These are phyloP conservation scores for Euura lappo DNA, from an alignment of 1,140 invertebrate species.

Conservation along the genomic window DNA sequence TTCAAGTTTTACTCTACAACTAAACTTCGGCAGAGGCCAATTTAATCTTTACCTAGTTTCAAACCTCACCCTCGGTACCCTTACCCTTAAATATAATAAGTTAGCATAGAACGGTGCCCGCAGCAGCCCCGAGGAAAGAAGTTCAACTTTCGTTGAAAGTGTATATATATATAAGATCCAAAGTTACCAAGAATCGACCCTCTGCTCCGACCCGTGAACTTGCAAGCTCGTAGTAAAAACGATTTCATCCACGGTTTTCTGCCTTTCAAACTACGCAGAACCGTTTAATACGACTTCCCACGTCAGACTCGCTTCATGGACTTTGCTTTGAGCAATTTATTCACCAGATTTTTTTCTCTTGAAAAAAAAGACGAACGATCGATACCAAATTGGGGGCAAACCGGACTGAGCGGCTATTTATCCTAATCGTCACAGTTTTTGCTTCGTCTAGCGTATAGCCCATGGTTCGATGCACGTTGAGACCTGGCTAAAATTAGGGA, in stretches of 20 bases:
- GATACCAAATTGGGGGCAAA: too few relatives aligned
- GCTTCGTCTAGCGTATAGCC: too few relatives aligned
- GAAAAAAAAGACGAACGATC: too few relatives aligned
- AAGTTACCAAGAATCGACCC: not conserved
- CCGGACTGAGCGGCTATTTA: too few relatives aligned
- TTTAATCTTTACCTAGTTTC: constrained; percentile 2
- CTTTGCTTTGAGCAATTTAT: too few relatives aligned
- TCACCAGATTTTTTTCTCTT: too few relatives aligned
- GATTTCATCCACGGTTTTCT: not conserved
- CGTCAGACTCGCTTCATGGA: too few relatives aligned
- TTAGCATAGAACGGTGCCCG: not conserved
- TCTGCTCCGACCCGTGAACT: not conserved
- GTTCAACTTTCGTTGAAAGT: not conserved
- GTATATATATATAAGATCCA: not conserved
- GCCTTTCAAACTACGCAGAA: not conserved
- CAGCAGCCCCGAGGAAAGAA: not conserved
- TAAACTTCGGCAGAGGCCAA: not conserved
- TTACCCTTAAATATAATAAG: not conserved
- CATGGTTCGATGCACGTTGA: too few relatives aligned
- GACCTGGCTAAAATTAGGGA: too few relatives aligned
- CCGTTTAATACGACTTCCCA: too few relatives aligned
- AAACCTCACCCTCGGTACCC: not conserved
- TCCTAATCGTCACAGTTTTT: too few relatives aligned
- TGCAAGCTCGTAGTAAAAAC: not conserved
- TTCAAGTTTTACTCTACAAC: not conserved